phyloP scores from a whole-genome alignment of 2,888 invertebrate species.

The Lithodes maja region DNA sequence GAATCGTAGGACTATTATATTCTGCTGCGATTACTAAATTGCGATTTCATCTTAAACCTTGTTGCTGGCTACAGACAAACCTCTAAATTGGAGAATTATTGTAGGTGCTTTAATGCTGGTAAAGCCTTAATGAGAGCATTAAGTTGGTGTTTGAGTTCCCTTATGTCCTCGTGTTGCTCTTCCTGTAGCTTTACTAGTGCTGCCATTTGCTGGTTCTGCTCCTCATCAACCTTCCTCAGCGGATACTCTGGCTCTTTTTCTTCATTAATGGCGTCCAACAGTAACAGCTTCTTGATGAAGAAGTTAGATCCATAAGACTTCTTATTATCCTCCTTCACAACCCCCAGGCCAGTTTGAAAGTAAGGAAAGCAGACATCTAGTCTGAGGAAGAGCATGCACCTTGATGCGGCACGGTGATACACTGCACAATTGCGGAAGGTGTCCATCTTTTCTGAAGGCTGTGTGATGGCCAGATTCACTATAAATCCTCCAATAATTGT shows the following conservation, averaged over 20 bases:
- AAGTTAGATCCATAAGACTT: constrained; percentile 8
- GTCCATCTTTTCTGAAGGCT: constrained; percentile 61
- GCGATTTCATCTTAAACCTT: too few relatives aligned
- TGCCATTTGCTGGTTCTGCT: constrained; percentile 19
- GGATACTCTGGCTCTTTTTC: constrained; percentile 24
- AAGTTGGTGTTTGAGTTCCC: constrained; percentile 42
- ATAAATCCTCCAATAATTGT: constrained; percentile 61
- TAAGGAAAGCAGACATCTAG: constrained; percentile 60
- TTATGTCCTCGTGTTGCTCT: constrained; percentile 39
- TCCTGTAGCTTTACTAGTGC: constrained; percentile 25
- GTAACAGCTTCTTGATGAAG: constrained; percentile 34
- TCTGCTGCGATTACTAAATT: too few relatives aligned
- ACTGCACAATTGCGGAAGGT: constrained; percentile 47
- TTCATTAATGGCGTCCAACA: constrained; percentile 24
- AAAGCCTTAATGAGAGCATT: constrained; percentile 31
- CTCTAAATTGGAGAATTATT: not conserved
- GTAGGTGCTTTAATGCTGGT: not conserved
- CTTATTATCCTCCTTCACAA: not conserved
- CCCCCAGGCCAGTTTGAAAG: constrained; percentile 17
- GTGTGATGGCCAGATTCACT: constrained; percentile 58
- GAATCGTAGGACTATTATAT: too few relatives aligned
- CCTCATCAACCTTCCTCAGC: constrained; percentile 7
- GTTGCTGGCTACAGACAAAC: too few relatives aligned
- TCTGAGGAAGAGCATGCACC: constrained; percentile 39
- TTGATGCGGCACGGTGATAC: constrained; percentile 45